These are phyloP conservation scores for Mizuhopecten yessoensis DNA, from an alignment of 1,140 invertebrate genomes.

Conservation along the genomic window DNA sequence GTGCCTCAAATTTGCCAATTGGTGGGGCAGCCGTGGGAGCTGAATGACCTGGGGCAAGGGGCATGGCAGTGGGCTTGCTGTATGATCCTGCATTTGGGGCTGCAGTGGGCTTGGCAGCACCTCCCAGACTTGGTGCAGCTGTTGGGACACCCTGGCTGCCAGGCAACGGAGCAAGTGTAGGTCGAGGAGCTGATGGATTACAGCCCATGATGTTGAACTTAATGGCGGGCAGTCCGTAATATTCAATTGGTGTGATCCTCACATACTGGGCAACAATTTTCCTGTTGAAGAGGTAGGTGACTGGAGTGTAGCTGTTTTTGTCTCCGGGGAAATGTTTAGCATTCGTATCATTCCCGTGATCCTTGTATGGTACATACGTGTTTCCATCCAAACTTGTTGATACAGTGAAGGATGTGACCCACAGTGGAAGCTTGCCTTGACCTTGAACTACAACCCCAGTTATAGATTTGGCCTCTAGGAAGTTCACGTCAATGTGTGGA, in stretches of 20 bases:
- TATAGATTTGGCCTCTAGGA: constrained; percentile 78
- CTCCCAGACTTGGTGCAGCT: constrained; percentile 47
- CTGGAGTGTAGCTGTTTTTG: constrained; percentile 65
- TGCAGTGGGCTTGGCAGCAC: neutral
- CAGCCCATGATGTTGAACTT: constrained; percentile 65
- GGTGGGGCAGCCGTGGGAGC: constrained; percentile 50
- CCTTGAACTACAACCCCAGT: constrained; percentile 78
- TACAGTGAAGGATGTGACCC: constrained; percentile 79
- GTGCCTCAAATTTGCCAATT: neutral
- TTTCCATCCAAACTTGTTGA: constrained; percentile 77
- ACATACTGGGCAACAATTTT: constrained; percentile 72
- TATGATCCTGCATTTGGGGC: constrained; percentile 41
- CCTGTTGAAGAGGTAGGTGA: constrained; percentile 71
- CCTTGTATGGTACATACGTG: constrained; percentile 59
- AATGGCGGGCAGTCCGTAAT: constrained; percentile 51
- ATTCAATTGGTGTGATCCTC: constrained; percentile 62
- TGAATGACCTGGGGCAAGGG: constrained; percentile 35
- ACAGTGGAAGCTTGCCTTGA: constrained; percentile 69
- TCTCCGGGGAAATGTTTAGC: constrained; percentile 69
- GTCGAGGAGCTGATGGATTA: constrained; percentile 46
- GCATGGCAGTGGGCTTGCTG: neutral
- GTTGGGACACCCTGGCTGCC: constrained; percentile 43
- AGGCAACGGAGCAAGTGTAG: neutral
- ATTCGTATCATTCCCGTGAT: constrained; percentile 49
- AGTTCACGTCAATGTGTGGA: constrained; percentile 78